Evolutionary conservation across 2,113 vertebrate species (phyloP), one percentile per base, ranked within the genome.

Genomic region (Tamias sibiricus): DNA sequence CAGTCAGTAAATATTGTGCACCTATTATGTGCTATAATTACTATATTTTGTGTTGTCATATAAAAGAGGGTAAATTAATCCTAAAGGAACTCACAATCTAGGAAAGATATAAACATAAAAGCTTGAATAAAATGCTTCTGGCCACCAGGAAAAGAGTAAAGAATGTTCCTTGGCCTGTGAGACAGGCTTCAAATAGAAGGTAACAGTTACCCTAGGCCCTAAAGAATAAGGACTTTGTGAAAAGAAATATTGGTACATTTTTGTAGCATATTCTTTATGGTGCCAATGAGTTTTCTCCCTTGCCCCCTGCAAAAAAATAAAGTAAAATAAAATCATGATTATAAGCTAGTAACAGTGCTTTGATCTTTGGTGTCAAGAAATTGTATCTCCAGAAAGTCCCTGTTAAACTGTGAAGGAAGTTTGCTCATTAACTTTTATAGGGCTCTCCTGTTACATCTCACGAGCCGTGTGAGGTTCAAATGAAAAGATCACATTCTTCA

Each of bases 351-450:
- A 95, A 77, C 30, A 52, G 37, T 40, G 32, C 91, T 90, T 96
- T 96, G 71, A 94, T 95, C 76, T 95, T 80, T 44, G 6, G 49
- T 87, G 93, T 97, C 81, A 90, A 95, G 91, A 94, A 96, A 94
- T 71, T 52, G 84, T 80, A 72, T 81, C 88, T 96, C 47, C 87
- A 92, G 62, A 95, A 68, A 94, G 62, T 19, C 81, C 52, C 74
- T n/a, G 19, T 79, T 87, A 87, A 90, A 57, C 59, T 76, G 71
- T 81, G 80, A 87, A 92, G 83, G 47, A 93, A 87, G n/a, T 79
- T 83, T 74, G 64, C 80, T 89, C 80, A 57, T 88, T 93, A 93
- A 80, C 42, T 83, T 49, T 59, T 74, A 81, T 22, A 57, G 62
- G 57, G 69, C 22, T 87, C 69, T 93, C 59, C 54, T 44, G n/a